Conservation (phyloP, 2,888 invertebrate genomes). For the Steinernema hermaphroditum region DNA sequence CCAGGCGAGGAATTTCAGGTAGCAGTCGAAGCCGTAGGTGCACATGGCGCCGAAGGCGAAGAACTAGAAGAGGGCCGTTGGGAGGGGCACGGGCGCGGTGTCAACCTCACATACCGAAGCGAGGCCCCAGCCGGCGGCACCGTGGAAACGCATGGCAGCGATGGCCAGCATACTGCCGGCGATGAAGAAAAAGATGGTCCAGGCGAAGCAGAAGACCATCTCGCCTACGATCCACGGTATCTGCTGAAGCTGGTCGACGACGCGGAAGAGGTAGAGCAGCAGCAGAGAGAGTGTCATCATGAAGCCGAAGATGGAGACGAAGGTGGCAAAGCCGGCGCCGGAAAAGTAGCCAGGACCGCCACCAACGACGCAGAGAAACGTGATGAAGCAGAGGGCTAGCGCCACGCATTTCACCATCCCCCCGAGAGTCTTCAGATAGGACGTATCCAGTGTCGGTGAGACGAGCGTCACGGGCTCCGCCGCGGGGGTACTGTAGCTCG, state of each 20-base stretch:
- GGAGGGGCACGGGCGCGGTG: background rate
- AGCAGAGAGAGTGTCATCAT: constrained; percentile 82
- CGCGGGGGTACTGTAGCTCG: constrained; percentile 8
- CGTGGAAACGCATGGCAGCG: constrained; percentile 51
- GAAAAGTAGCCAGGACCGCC: constrained; percentile 71
- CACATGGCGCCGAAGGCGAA: constrained; percentile 83
- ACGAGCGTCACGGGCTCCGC: constrained; percentile 29
- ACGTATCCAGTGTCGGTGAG: constrained; percentile 73
- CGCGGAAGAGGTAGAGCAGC: constrained; percentile 80
- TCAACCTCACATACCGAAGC: constrained; percentile 75
- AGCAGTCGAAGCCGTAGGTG: constrained; percentile 80
- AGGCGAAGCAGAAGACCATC: constrained; percentile 77
- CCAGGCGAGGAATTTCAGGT: constrained; percentile 77
- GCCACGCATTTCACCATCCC: constrained; percentile 79
- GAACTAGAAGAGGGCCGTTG: constrained; percentile 73
- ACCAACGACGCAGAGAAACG: constrained; percentile 80
- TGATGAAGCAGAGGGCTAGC: constrained; percentile 72
- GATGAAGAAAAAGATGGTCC: constrained; percentile 78
- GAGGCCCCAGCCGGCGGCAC: constrained; percentile 72
- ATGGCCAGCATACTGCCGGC: constrained; percentile 75
- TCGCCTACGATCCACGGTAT: constrained; percentile 85
- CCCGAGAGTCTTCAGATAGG: constrained; percentile 76
- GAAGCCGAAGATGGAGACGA: constrained; percentile 77
- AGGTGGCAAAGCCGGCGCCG: constrained; percentile 73
- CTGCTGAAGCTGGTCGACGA: constrained; percentile 81